phyloP scores from a whole-genome alignment of 1,140 invertebrate species.

The Acromyrmex echinatior region DNA sequence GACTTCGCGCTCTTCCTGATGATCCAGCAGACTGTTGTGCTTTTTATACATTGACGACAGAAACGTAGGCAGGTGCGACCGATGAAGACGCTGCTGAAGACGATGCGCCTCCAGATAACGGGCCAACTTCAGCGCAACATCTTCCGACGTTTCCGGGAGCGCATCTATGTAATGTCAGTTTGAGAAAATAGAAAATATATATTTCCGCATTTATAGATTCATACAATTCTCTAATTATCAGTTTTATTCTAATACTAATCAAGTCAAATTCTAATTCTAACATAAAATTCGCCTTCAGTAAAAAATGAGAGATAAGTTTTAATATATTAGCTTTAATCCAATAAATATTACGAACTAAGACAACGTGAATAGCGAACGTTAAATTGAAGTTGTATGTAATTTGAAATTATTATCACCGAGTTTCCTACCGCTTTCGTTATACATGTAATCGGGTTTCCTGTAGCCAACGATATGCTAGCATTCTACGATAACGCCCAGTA shows the following conservation, averaged over 20 bases:
- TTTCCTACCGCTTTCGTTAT: slow-evolving; percentile 45
- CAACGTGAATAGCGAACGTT: neutral
- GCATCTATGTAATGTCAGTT: slow-evolving; percentile 72
- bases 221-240: neutral
- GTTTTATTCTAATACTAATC: slow-evolving; percentile 4
- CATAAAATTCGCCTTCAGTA: neutral
- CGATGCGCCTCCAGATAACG: slow-evolving; percentile 75
- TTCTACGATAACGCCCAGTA: neutral
- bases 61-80: slow-evolving; percentile 55
- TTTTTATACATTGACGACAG: slow-evolving; percentile 69
- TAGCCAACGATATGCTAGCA: neutral
- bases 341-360: neutral
- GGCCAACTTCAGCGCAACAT: slow-evolving; percentile 75
- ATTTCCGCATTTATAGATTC: neutral
- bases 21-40: slow-evolving; percentile 62
- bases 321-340: slow-evolving; percentile 1
- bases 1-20: slow-evolving; percentile 71
- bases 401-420: slow-evolving; percentile 38
- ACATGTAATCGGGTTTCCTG: slow-evolving; percentile 50
- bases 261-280: neutral
- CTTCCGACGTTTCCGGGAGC: slow-evolving; percentile 74
- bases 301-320: neutral
- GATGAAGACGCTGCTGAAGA: slow-evolving; percentile 59
- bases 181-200: slow-evolving; percentile 22
- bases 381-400: neutral